phyloP scores from a whole-genome alignment of 2,888 invertebrate species.

The Eubasilissa splendida region DNA sequence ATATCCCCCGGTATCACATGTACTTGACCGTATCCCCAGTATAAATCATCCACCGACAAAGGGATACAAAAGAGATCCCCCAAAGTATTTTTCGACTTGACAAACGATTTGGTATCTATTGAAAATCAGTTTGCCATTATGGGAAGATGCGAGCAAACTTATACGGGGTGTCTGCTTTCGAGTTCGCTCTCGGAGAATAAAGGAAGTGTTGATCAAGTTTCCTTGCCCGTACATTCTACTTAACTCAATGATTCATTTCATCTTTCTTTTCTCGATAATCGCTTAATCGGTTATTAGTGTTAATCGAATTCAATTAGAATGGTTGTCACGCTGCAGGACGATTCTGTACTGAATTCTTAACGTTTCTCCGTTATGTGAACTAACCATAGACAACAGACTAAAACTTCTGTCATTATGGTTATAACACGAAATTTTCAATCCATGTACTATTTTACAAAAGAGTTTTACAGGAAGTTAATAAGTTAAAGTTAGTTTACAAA shows the following conservation, averaged over 20 bases:
- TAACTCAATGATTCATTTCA: slow-evolving; percentile 26
- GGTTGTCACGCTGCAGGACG: no score
- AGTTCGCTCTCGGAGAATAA: slow-evolving; percentile 22
- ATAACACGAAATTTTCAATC: no score
- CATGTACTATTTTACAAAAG: no score
- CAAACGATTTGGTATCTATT: slow-evolving; percentile 57
- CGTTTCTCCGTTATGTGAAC: no score
- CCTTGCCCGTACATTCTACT: slow-evolving; percentile 5
- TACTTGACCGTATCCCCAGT: slow-evolving; percentile 54
- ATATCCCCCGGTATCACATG: slow-evolving; percentile 16
- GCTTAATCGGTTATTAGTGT: no score
- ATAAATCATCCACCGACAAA: slow-evolving; percentile 56
- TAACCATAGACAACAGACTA: no score
- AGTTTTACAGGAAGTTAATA: no score
- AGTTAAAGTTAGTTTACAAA: no score
- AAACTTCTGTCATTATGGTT: no score
- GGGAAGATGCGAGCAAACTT: slow-evolving; percentile 49
- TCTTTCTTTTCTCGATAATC: background rate
- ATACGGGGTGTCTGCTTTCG: slow-evolving; percentile 36
- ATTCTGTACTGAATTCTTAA: no score
- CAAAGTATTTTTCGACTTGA: slow-evolving; percentile 57
- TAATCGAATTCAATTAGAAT: no score
- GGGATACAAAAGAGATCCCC: slow-evolving; percentile 57
- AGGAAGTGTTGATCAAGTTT: slow-evolving; percentile 40
- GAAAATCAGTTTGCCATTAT: slow-evolving; percentile 58